Conservation (phyloP, 1,140 invertebrate genomes). For the Rhopalosiphum padi region DNA sequence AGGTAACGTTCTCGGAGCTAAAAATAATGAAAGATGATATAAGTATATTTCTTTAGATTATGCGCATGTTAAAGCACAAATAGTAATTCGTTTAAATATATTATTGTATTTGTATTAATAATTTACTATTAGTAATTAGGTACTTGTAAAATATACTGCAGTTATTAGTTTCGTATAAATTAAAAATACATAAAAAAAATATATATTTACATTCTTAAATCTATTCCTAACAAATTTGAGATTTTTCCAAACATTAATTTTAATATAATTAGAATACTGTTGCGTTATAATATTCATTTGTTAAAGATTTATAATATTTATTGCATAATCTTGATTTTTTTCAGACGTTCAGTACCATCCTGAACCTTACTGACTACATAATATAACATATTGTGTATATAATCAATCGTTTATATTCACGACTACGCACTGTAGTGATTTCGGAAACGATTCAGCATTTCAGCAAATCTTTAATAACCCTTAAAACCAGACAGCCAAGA, state of each 20-base stretch:
- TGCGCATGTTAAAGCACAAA: background rate
- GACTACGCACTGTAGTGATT: background rate
- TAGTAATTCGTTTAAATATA: background rate
- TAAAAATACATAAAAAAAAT: too few species aligned
- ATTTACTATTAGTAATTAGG: background rate
- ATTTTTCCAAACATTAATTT: too few species aligned
- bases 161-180: background rate
- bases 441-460: constrained; percentile 12
- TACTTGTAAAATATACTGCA: background rate
- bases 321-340: background rate
- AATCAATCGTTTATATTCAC: background rate
- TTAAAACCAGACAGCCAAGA: background rate
- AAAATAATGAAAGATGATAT: background rate
- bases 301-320: background rate
- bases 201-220: too few species aligned
- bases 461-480: constrained; percentile 30
- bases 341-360: background rate
- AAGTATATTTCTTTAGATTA: background rate
- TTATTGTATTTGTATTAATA: background rate
- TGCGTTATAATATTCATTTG: background rate
- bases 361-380: background rate
- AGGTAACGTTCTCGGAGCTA: background rate
- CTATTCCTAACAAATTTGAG: too few species aligned
- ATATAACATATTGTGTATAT: background rate
- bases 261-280: too few species aligned